Evolutionary conservation across 2,113 vertebrate genomes (phyloP).

Genomic region (Gorilla gorilla): DNA sequence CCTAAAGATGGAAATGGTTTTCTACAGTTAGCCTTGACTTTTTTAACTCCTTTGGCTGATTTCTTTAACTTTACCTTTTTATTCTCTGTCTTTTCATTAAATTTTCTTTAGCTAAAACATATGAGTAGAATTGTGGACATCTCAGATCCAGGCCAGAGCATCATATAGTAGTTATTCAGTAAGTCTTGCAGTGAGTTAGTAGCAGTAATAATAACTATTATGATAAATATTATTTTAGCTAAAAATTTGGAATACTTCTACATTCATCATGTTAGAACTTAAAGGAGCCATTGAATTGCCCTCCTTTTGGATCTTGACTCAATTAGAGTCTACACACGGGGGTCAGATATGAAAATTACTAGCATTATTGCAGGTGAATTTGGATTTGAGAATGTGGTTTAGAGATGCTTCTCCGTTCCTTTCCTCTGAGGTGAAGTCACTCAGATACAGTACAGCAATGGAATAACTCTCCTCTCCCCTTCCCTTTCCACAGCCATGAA

Average conservation of each 20-base stretch:
- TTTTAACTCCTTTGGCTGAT: neutral
- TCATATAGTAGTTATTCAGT: neutral
- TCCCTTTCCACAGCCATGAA: neutral
- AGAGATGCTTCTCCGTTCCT: neutral
- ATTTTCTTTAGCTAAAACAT: neutral
- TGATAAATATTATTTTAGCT: neutral
- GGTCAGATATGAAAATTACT: neutral
- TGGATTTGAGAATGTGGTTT: neutral
- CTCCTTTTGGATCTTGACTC: neutral
- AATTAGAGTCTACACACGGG: neutral
- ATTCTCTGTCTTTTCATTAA: neutral
- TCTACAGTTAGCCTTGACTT: neutral
- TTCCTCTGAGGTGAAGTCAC: neutral
- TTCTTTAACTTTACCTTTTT: neutral
- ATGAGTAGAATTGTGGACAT: neutral
- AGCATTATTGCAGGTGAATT: no score
- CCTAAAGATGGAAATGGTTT: neutral
- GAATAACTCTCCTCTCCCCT: neutral
- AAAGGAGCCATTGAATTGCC: rapidly evolving
- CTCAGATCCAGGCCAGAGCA: neutral
- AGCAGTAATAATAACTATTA: neutral
- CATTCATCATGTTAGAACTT: neutral
- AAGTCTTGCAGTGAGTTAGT: neutral
- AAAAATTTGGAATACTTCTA: neutral
- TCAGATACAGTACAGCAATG: neutral